These are phyloP conservation scores for Dicerorhinus sumatrensis DNA, from an alignment of 2,113 vertebrate genomes.

Conservation along the genomic window DNA sequence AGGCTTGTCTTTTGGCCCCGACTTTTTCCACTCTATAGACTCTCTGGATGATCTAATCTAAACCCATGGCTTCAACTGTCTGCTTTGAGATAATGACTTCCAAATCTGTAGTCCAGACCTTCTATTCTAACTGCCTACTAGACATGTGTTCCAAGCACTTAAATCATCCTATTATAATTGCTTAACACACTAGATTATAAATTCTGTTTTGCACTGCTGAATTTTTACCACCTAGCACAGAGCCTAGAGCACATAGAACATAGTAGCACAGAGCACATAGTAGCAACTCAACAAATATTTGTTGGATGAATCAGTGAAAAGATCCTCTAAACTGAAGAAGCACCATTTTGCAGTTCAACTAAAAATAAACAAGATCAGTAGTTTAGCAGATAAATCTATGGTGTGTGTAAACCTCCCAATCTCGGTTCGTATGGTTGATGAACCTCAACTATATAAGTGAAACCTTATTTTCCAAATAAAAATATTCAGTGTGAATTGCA, in stretches of 20 bases:
- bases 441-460: constrained; percentile 64
- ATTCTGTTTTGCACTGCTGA: not conserved
- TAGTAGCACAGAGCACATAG: not conserved
- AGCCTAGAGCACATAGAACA: not conserved
- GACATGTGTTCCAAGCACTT: constrained; percentile 31
- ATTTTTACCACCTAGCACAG: constrained; percentile 40
- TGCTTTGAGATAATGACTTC: not conserved
- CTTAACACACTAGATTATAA: not conserved
- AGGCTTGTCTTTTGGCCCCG: not conserved
- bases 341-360: constrained; percentile 53
- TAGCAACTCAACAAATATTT: constrained; percentile 49
- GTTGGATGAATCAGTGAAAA: constrained; percentile 53
- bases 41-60: not conserved
- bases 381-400: constrained; percentile 68
- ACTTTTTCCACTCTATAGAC: not conserved
- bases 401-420: constrained; percentile 57
- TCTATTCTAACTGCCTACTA: not conserved
- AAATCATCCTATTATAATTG: constrained; percentile 42
- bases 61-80: not conserved
- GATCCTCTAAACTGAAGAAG: constrained; percentile 50
- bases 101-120: not conserved
- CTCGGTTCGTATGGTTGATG: constrained; percentile 45
- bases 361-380: constrained; percentile 69
- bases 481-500: constrained; percentile 55
- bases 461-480: constrained; percentile 68